Evolutionary conservation across 2,113 vertebrate species (phyloP).

Genomic region (Acinonyx jubatus): DNA sequence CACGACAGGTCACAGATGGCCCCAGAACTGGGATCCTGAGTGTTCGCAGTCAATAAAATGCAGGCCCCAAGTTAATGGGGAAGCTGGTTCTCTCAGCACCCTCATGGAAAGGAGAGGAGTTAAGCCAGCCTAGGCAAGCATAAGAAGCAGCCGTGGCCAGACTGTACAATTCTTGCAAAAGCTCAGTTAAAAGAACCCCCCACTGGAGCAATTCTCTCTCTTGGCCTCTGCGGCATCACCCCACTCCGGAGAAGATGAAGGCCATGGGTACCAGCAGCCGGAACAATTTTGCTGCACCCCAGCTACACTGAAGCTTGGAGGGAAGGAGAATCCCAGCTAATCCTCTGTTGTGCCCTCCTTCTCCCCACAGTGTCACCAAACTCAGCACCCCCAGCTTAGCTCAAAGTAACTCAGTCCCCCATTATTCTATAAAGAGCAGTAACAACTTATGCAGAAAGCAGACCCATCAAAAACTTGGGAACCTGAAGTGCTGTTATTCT

Average conservation of each 20-base stretch:
- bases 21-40: slow-evolving; percentile 69
- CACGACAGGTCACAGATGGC: slow-evolving; percentile 76
- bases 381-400: background rate
- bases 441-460: background rate
- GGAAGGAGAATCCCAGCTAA: background rate
- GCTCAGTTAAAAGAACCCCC: background rate
- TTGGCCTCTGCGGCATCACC: background rate
- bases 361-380: background rate
- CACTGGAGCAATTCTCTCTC: background rate
- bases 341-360: background rate
- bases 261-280: background rate
- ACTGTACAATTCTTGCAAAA: background rate
- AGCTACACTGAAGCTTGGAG: background rate
- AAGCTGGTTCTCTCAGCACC: slow-evolving; percentile 31
- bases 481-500: background rate
- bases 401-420: background rate
- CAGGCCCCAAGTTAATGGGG: slow-evolving; percentile 64
- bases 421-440: background rate
- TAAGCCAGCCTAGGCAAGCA: slow-evolving; percentile 45
- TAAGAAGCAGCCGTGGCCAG: background rate
- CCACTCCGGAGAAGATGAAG: background rate
- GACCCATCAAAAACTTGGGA: background rate
- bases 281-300: background rate
- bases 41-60: slow-evolving; percentile 46
- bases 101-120: slow-evolving; percentile 30